A percentile compares a stretch with the other conserved stretches of the same genome.
Conservation (phyloP, 2,797 vertebrate species). For the Gymnocypris eckloni region DNA sequence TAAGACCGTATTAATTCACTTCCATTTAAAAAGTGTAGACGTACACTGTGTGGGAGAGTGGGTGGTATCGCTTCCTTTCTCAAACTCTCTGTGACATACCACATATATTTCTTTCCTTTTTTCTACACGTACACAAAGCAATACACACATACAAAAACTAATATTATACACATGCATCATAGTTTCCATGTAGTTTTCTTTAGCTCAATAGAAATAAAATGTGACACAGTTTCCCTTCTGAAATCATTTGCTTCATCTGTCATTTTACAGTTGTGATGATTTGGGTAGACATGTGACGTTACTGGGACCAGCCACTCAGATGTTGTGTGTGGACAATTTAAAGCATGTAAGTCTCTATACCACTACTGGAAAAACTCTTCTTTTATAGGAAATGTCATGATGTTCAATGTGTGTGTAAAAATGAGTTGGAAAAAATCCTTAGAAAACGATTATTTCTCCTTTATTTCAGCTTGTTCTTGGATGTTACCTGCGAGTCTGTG, state of each 20-base stretch:
- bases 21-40: constrained; percentile 16
- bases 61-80: constrained; percentile 18
- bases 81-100: background rate
- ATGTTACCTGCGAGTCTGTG: constrained; percentile 72
- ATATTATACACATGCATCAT: background rate
- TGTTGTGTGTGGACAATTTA: constrained; percentile 22
- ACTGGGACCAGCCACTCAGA: background rate
- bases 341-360: background rate
- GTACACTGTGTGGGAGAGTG: background rate
- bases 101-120: background rate
- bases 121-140: background rate
- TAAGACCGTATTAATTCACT: background rate
- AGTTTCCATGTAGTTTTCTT: background rate
- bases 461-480: constrained; percentile 69
- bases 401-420: background rate
- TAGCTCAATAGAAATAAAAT: background rate
- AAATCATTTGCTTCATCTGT: background rate
- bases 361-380: background rate
- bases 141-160: background rate
- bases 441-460: background rate
- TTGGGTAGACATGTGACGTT: background rate
- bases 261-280: constrained; percentile 34
- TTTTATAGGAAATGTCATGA: background rate
- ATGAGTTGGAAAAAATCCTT: no score
- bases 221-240: background rate